A percentile compares a stretch with the other conserved stretches of the same genome.
Evolutionary conservation across 2,113 vertebrate genomes (phyloP).

Genomic region (Coreoperca whiteheadi): DNA sequence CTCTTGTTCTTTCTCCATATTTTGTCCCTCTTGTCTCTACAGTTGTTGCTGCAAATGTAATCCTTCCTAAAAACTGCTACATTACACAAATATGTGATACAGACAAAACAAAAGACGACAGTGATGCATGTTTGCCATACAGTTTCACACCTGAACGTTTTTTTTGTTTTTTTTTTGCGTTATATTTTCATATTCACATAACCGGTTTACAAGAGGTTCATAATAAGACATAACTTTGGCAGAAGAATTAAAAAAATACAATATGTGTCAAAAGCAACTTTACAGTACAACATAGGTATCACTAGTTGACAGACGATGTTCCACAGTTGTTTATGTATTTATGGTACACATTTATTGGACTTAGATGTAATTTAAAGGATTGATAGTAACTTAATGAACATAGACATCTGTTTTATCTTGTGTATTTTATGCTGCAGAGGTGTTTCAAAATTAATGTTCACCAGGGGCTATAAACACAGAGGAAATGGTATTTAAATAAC

Average conservation of each 20-base stretch:
- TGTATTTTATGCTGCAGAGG: background rate
- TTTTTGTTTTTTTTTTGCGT: background rate
- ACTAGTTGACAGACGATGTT: background rate
- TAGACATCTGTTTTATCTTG: background rate
- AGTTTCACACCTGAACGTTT: slow-evolving; percentile 1
- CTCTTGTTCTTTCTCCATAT: background rate
- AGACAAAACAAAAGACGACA: background rate
- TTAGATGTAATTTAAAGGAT: background rate
- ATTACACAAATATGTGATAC: background rate
- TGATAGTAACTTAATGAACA: background rate
- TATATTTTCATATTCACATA: slow-evolving; percentile 28
- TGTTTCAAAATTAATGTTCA: background rate
- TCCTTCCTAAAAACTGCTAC: background rate
- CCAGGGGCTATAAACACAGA: background rate
- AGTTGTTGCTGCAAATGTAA: background rate
- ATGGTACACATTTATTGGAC: background rate
- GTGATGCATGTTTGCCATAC: background rate
- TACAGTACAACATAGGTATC: slow-evolving; percentile 4
- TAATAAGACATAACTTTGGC: slow-evolving; percentile 20
- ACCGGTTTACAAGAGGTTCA: slow-evolving; percentile 23
- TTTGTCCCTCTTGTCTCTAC: background rate
- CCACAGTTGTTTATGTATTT: background rate
- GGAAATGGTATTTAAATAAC: background rate
- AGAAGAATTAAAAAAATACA: slow-evolving; percentile 10
- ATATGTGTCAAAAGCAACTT: slow-evolving; percentile 15